Conservation (phyloP, 2,888 invertebrate species). For the Phanerotoma sp. region DNA sequence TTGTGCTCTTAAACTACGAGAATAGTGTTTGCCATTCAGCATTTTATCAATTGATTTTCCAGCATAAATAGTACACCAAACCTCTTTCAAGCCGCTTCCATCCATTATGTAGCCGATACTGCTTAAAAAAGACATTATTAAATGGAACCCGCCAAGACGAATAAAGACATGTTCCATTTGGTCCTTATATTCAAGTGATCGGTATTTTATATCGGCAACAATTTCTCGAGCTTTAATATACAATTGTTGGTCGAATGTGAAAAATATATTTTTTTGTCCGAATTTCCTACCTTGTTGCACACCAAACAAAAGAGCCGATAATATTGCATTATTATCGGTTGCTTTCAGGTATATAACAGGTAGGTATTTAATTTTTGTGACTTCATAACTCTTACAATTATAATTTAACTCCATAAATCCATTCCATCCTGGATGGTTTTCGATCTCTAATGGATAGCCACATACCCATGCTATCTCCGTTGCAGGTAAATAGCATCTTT, state of each 20-base stretch:
- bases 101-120: slow-evolving; percentile 14
- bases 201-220: background rate
- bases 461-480: too few species aligned
- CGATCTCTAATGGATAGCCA: too few species aligned
- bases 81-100: slow-evolving; percentile 11
- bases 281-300: background rate
- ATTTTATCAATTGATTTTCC: slow-evolving; percentile 6
- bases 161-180: slow-evolving; percentile 5
- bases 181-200: background rate
- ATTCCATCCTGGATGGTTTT: slow-evolving; percentile 2
- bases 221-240: slow-evolving; percentile 15
- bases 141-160: slow-evolving; percentile 16
- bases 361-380: background rate
- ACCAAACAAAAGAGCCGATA: background rate
- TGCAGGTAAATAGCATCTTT: too few species aligned
- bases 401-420: slow-evolving; percentile 4
- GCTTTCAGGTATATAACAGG: slow-evolving; percentile 2
- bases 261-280: background rate
- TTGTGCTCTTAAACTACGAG: slow-evolving; percentile 4
- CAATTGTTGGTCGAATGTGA: slow-evolving; percentile 14
- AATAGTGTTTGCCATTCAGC: slow-evolving; percentile 8
- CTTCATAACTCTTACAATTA: background rate
- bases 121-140: slow-evolving; percentile 14
- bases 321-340: background rate
- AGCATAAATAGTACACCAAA: slow-evolving; percentile 4